Conservation (phyloP, 2,113 vertebrate genomes). For the Lamprotornis superbus region DNA sequence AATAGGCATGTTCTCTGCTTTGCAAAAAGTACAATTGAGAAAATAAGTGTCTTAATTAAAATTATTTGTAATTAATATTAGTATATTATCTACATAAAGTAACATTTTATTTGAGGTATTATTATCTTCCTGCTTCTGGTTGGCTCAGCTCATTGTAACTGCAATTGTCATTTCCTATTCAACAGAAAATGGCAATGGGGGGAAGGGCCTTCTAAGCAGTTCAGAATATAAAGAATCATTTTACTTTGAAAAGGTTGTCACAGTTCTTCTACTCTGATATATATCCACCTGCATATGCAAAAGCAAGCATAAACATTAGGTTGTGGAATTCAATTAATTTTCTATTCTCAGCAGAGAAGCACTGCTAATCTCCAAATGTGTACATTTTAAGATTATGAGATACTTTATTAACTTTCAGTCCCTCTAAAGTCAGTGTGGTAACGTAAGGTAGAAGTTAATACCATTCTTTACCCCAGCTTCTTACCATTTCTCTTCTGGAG, state of each 20-base stretch:
- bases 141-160: slow-evolving; percentile 13
- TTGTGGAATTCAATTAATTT: slow-evolving; percentile 17
- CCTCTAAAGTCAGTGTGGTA: background rate
- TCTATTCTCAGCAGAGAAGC: background rate
- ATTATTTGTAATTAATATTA: slow-evolving; percentile 34
- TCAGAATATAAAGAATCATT: background rate
- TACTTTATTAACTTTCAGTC: background rate
- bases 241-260: background rate
- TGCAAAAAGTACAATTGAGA: background rate
- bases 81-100: background rate
- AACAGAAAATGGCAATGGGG: background rate
- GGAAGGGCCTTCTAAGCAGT: background rate
- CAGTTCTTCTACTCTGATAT: background rate
- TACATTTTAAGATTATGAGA: background rate
- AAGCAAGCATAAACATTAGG: slow-evolving; percentile 15
- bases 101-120: slow-evolving; percentile 22
- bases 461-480: background rate
- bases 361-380: background rate
- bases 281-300: background rate
- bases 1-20: background rate
- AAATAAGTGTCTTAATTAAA: background rate
- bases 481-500: background rate
- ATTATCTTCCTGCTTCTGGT: background rate
- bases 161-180: slow-evolving; percentile 20
- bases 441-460: background rate